Percentiles rank a stretch among this genome's conserved stretches.
Evolutionary conservation across 2,888 invertebrate species (phyloP).

Genomic region (Xylophagus ater): DNA sequence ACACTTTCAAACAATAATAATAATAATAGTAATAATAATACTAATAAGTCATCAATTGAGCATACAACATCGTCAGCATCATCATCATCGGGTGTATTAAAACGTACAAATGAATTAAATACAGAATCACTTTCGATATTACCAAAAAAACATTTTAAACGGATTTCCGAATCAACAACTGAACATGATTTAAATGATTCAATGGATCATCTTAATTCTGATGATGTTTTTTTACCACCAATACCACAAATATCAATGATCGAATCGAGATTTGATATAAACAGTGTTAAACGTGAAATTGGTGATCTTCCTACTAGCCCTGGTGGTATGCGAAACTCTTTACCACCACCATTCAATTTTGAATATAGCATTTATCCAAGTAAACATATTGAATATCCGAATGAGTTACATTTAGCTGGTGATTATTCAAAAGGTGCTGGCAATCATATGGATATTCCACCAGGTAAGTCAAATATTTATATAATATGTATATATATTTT

Average conservation of each 20-base stretch:
- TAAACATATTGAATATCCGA: conserved; percentile 32
- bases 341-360: conserved; percentile 19
- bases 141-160: conserved; percentile 31
- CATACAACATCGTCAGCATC: conserved; percentile 7
- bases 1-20: conserved; percentile 7
- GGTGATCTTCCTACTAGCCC: conserved; percentile 18
- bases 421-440: conserved; percentile 37
- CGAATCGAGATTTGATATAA: conserved; percentile 34
- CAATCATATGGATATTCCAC: conserved; percentile 40
- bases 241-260: conserved; percentile 38
- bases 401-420: conserved; percentile 34
- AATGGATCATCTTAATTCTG: conserved; percentile 33
- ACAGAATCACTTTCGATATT: conserved; percentile 34
- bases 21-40: conserved; percentile 15
- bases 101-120: conserved; percentile 30
- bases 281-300: conserved; percentile 33
- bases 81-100: conserved; percentile 15
- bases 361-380: conserved; percentile 18
- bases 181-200: conserved; percentile 26
- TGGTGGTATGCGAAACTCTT: conserved; percentile 15
- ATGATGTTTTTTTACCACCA: conserved; percentile 35
- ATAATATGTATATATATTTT: no score
- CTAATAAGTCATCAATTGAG: conserved; percentile 13
- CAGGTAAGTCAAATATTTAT: conserved; percentile 30
- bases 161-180: conserved; percentile 28